phyloP scores from a whole-genome alignment of 2,113 vertebrate genomes.

The Saimiri boliviensis region DNA sequence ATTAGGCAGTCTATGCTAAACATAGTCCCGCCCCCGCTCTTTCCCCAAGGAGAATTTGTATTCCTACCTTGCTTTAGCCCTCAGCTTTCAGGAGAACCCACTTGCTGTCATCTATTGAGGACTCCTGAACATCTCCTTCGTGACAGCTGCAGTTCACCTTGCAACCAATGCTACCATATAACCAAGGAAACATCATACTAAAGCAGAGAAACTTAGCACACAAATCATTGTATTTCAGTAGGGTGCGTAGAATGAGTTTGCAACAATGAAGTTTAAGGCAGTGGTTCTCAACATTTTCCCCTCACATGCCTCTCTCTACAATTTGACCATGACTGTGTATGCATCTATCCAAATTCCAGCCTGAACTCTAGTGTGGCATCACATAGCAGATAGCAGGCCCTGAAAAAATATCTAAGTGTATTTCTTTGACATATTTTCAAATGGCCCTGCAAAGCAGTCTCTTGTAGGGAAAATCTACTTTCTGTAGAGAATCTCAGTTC shows the following conservation, averaged over 20 bases:
- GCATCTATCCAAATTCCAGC: too few relatives aligned
- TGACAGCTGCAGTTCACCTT: background rate
- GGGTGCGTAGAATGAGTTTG: background rate
- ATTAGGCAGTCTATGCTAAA: background rate
- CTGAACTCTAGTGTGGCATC: too few relatives aligned
- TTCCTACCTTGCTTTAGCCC: background rate
- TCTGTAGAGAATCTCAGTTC: too few relatives aligned
- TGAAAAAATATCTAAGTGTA: too few relatives aligned
- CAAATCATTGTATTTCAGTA: background rate
- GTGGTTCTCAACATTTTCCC: background rate
- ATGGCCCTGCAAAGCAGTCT: too few relatives aligned
- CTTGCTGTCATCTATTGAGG: background rate
- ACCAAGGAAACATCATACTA: too few relatives aligned
- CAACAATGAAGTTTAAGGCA: background rate
- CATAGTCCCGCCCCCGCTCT: background rate
- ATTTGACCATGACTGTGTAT: background rate
- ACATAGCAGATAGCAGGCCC: too few relatives aligned
- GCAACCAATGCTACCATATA: background rate
- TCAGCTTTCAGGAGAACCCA: background rate
- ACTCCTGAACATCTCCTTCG: background rate
- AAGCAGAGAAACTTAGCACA: background rate
- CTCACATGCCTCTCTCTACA: background rate
- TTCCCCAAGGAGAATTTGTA: background rate
- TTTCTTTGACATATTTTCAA: too few relatives aligned
- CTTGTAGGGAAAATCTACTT: too few relatives aligned